These are phyloP conservation scores for Tonatia bakeri DNA, from an alignment of 2,113 vertebrate genomes.

Conservation along the genomic window DNA sequence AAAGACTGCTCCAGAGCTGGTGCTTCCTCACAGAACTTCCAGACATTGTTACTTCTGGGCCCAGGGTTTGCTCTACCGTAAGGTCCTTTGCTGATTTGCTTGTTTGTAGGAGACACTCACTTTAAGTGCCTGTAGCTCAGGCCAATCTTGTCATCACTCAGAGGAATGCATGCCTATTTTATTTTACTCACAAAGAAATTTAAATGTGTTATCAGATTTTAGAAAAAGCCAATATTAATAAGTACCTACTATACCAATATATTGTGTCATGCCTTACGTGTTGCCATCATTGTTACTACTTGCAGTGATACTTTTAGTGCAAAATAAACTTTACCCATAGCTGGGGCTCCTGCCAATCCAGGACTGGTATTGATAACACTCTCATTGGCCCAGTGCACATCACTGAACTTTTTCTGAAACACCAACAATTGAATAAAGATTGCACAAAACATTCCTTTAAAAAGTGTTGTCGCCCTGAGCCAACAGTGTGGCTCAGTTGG, in stretches of 20 bases:
- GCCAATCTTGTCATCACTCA: conserved; percentile 34
- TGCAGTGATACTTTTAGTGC: background rate
- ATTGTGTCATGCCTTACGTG: background rate
- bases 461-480: background rate
- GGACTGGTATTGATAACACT: background rate
- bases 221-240: conserved; percentile 1
- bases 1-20: background rate
- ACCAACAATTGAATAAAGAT: background rate
- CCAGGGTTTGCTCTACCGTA: background rate
- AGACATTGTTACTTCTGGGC: conserved; percentile 33
- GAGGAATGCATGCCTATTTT: conserved; percentile 5
- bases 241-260: background rate
- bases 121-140: background rate
- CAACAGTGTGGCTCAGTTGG: too few species aligned
- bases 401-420: background rate
- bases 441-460: background rate
- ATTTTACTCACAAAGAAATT: background rate
- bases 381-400: background rate
- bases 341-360: background rate
- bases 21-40: background rate
- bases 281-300: background rate
- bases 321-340: background rate
- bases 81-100: conserved; percentile 22
- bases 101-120: conserved; percentile 31
- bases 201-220: conserved; percentile 14